Evolutionary conservation across 2,113 vertebrate species (phyloP), one percentile per base, ranked within the genome.

Genomic region (Ia io): DNA sequence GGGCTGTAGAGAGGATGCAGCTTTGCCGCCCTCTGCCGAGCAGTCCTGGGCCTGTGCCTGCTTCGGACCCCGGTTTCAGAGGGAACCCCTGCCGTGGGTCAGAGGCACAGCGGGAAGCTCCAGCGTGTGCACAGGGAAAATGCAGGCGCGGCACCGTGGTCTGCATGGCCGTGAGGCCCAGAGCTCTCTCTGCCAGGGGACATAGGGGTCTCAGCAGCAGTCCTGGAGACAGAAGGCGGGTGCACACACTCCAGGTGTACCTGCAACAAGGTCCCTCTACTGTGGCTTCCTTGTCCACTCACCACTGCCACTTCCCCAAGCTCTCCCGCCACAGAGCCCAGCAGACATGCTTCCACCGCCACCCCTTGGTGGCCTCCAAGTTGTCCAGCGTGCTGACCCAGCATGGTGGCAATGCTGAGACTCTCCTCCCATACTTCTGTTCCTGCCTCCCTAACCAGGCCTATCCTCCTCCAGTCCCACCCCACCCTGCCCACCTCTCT

Each of bases 21-120:
- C 84, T 7, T 23, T 71, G 84, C 84, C 0, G 65, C 91, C 91
- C 91, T 42, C 91, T 93, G 65, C 65, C 18, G 91, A n/a, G 35
- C 51, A 25, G 35, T 35, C 47, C 18, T 49, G 5, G 12, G 1
- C 35, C 88, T 56, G 74, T 59, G 17, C 17, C 73, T 16, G 32
- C 44, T 22, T 40, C 6, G 17, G 56, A 32, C 23, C 4, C 0
- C 7, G 3, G 42, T 16, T 16, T 14, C 32, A 11, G 11, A 65
- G 30, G 30, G n/a, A 47, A n/a, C 11, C 42, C n/a, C 10, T 7
- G 42, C 20, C 0, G 32, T 25, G 49, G 51, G 49, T 37, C 77
- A 14, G 49, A 37, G 6, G 77, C 76, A 35, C 42, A 4, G 16
- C 0, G 7, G 42, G 87, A 11, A 30, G 37, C 69, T 61, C 51